Evolutionary conservation across 2,797 vertebrate genomes (phyloP).

Genomic region (Scomberomorus guttatus): DNA sequence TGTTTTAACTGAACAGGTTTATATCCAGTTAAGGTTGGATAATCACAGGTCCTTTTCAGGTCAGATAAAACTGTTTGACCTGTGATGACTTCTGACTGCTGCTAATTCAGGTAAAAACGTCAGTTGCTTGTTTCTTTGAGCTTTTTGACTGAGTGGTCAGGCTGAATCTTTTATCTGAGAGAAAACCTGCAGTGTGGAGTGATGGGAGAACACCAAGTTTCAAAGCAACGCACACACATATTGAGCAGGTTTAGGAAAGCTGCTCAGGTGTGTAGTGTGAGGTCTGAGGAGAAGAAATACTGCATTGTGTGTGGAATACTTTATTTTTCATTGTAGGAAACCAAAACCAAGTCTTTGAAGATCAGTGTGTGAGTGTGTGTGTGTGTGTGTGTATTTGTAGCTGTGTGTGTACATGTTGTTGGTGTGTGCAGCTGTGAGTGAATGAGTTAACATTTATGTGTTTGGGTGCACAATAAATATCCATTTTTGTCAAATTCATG

Average conservation of each 20-base stretch:
- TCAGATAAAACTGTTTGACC: slow-evolving; percentile 2
- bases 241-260: slow-evolving; percentile 27
- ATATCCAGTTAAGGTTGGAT: neutral
- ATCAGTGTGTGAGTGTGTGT: slow-evolving; percentile 8
- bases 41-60: neutral
- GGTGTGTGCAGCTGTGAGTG: neutral
- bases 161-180: slow-evolving; percentile 53
- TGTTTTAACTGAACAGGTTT: neutral
- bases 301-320: slow-evolving; percentile 44
- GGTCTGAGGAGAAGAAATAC: slow-evolving; percentile 52
- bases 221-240: slow-evolving; percentile 19
- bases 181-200: slow-evolving; percentile 25
- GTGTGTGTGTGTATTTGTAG: neutral
- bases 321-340: slow-evolving; percentile 50
- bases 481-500: too few species aligned
- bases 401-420: neutral
- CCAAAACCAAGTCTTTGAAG: slow-evolving; percentile 50
- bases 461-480: too few species aligned
- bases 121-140: slow-evolving; percentile 18
- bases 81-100: neutral
- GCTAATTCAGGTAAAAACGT: slow-evolving; percentile 13
- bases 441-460: too few species aligned
- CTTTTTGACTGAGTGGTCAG: neutral
- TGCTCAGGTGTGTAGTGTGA: slow-evolving; percentile 51
- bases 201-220: slow-evolving; percentile 16